Conservation (phyloP, 2,113 vertebrate genomes). For the Melanotaenia duboulayi region DNA sequence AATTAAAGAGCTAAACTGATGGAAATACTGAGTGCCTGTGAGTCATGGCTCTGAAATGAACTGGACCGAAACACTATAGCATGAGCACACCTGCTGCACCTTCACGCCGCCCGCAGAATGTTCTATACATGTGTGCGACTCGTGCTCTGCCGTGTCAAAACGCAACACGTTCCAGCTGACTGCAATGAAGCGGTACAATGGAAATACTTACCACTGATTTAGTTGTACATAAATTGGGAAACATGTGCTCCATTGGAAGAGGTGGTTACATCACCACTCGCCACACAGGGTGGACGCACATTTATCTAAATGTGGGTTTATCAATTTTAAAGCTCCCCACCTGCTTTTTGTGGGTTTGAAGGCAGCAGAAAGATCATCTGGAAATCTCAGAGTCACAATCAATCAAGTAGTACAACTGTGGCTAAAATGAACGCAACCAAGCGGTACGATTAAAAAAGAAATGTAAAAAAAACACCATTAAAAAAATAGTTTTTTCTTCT, state of each 20-base stretch:
- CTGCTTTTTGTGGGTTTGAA: conserved; percentile 44
- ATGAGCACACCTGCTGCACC: conserved; percentile 80
- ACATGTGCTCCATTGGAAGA: conserved; percentile 76
- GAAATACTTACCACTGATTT: conserved; percentile 82
- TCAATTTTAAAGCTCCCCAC: conserved; percentile 55
- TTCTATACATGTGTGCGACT: conserved; percentile 39
- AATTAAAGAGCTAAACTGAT: conserved; percentile 59
- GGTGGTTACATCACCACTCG: conserved; percentile 71
- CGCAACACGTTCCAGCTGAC: conserved; percentile 78
- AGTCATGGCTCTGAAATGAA: conserved; percentile 72
- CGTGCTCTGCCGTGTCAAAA: conserved; percentile 69
- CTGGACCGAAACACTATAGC: conserved; percentile 55
- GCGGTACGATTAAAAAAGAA: conserved; percentile 58
- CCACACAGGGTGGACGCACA: conserved; percentile 68
- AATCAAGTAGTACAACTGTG: conserved; percentile 60
- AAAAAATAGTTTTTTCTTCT: conserved; percentile 55
- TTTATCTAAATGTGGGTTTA: conserved; percentile 64
- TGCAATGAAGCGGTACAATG: conserved; percentile 83
- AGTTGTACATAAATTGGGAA: conserved; percentile 76
- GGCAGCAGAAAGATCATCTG: conserved; percentile 58
- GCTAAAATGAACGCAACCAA: conserved; percentile 54
- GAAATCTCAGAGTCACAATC: conserved; percentile 63
- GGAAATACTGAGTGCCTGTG: conserved; percentile 79
- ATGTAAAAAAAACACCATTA: conserved; percentile 64
- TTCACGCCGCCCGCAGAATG: conserved; percentile 55